Evolutionary conservation across 2,113 vertebrate species (phyloP), one percentile per base, ranked within the genome.

Genomic region (Glaucidium brasilianum): DNA sequence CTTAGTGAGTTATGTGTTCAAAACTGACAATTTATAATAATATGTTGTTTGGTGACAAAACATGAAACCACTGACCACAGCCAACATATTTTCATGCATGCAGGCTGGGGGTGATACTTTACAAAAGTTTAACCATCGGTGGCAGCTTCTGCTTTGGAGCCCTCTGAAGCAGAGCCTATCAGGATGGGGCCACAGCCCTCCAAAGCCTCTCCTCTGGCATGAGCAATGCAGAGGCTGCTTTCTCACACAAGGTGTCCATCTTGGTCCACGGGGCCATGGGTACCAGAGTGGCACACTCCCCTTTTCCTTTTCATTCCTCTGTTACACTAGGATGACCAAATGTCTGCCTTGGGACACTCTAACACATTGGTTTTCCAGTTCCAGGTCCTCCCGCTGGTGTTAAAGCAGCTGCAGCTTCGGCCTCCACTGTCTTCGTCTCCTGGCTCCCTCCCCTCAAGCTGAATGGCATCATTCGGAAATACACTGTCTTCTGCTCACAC

Each of bases 401-500:
- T 49, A 99, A 99, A 97, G 99, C 99, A 3, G 99, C 99, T 0
- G 99, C 99, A 1, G 99, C 99, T 86, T 99, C 99, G 0, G 98
- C 98, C 94, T 99, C 99, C 12, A 99, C 98, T 3, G 99, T 99
- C 91, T 99, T 99, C 1, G 99, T 99, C 50, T 99, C 99, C 69
- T 99, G 99, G 99, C 98, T 99, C 11, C 99, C 99, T 60, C 99
- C 99, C 0, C 98, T 99, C 95, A 99, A 99, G 97, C 98, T 99
- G 95, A 99, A 99, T 0, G 99, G 99, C 93, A 98, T 99, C 96
- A 99, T 99, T 98, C 98, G 99, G 88, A 99, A 99, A 97, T 99
- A 99, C 98, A 99, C 99, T 0, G 98, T 99, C 77, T 99, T 99
- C 99, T 99, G 99, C 98, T 99, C 99, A 2, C 99, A 99, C 96